A percentile compares a stretch with the other conserved stretches of the same genome.
Conservation (phyloP, 2,797 vertebrate species). For the Trachurus trachurus region DNA sequence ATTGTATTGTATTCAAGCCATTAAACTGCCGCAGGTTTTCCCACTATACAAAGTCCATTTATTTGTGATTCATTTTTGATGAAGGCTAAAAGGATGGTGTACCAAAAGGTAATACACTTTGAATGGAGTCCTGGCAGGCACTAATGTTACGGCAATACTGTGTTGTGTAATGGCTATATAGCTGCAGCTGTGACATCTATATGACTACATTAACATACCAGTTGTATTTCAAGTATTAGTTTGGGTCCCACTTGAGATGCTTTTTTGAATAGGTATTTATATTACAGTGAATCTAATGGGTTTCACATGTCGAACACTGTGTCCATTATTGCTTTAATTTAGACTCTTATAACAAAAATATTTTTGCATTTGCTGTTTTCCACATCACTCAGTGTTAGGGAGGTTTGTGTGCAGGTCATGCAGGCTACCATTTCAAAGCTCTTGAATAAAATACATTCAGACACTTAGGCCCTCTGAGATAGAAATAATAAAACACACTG, state of each 20-base stretch:
- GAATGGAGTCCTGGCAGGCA: conserved; percentile 28
- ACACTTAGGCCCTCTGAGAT: conserved; percentile 44
- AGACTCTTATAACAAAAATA: conserved; percentile 6
- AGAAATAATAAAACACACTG: conserved; percentile 61
- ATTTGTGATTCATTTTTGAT: conserved; percentile 19
- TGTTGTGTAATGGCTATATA: conserved; percentile 17
- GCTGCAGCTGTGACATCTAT: conserved; percentile 39
- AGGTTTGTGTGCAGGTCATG: conserved; percentile 17
- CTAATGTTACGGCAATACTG: conserved; percentile 7
- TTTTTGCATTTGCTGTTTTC: conserved; percentile 7
- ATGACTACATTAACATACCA: conserved; percentile 19
- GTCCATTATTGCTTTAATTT: conserved; percentile 31
- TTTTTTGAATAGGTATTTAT: conserved; percentile 32
- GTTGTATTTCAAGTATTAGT: conserved; percentile 42
- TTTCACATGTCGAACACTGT: conserved; percentile 1
- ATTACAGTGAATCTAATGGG: conserved; percentile 12
- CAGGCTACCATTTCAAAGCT: conserved; percentile 26
- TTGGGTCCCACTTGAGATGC: conserved; percentile 15
- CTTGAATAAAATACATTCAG: conserved; percentile 47
- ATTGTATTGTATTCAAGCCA: not conserved
- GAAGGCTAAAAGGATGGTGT: conserved; percentile 20
- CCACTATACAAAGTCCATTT: conserved; percentile 23
- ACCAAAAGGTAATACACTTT: conserved; percentile 33
- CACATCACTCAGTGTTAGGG: not conserved
- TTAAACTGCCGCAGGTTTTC: conserved; percentile 27